A percentile compares a stretch with the other conserved stretches of the same genome.
These are phyloP conservation scores for Euura saliciscinereae DNA, from an alignment of 1,140 invertebrate genomes.

Conservation along the genomic window DNA sequence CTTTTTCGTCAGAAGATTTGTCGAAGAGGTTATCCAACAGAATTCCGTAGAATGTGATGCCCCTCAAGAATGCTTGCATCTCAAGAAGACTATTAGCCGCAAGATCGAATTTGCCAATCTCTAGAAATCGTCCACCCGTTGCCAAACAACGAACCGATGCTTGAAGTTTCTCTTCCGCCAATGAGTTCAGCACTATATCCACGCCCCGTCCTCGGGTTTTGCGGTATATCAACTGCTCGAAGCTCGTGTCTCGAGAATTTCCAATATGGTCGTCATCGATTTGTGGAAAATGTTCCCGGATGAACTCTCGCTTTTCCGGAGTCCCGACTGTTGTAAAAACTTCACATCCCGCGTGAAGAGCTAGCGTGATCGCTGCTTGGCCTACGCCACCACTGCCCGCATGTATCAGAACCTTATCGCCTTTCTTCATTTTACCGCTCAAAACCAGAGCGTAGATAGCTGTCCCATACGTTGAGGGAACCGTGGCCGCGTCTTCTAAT, in stretches of 20 bases:
- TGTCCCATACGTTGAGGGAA: slow-evolving; percentile 66
- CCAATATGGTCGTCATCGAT: slow-evolving; percentile 53
- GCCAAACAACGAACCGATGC: slow-evolving; percentile 69
- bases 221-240: slow-evolving; percentile 62
- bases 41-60: slow-evolving; percentile 44
- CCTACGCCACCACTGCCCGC: slow-evolving; percentile 74
- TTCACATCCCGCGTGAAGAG: slow-evolving; percentile 51
- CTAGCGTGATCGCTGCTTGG: slow-evolving; percentile 73
- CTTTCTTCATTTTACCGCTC: slow-evolving; percentile 60
- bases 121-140: slow-evolving; percentile 70
- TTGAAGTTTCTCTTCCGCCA: slow-evolving; percentile 68
- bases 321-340: slow-evolving; percentile 60
- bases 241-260: slow-evolving; percentile 62
- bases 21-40: slow-evolving; percentile 58
- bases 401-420: slow-evolving; percentile 70
- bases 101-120: slow-evolving; percentile 77
- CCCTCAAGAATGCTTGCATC: slow-evolving; percentile 67
- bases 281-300: slow-evolving; percentile 43
- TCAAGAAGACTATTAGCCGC: slow-evolving; percentile 69
- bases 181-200: slow-evolving; percentile 69
- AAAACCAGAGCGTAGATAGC: slow-evolving; percentile 69
- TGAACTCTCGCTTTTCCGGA: slow-evolving; percentile 48
- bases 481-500: slow-evolving; percentile 66
- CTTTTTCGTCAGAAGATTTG: not conserved
- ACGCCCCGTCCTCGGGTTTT: slow-evolving; percentile 61